Percentiles rank a stretch among this genome's conserved stretches.
These are phyloP conservation scores for Sericinus montela DNA, from an alignment of 2,888 invertebrate genomes.

Conservation along the genomic window DNA sequence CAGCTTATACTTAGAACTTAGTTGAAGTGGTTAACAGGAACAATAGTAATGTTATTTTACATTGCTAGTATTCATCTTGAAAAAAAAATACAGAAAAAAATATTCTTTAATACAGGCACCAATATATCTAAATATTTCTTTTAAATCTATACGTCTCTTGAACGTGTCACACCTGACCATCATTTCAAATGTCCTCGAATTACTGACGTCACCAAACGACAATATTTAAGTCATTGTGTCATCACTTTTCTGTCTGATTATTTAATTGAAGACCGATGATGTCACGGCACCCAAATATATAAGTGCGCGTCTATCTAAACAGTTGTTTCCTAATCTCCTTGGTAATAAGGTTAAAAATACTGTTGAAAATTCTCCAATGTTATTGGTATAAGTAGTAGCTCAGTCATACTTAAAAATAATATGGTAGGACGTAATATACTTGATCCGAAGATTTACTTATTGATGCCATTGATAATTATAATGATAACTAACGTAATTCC, in stretches of 20 bases:
- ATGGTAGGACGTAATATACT: neutral
- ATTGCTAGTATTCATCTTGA: too few species aligned
- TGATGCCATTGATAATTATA: neutral
- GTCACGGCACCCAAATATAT: constrained; percentile 15
- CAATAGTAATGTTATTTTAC: too few species aligned
- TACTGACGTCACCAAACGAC: constrained; percentile 15
- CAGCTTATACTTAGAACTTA: too few species aligned
- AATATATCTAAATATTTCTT: too few species aligned
- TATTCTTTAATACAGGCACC: too few species aligned
- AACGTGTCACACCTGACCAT: too few species aligned
- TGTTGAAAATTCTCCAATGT: neutral
- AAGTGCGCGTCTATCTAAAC: neutral
- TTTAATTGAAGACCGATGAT: constrained; percentile 21
- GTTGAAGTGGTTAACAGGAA: too few species aligned
- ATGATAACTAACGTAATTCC: too few species aligned
- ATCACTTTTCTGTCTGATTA: constrained; percentile 11
- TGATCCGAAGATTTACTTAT: neutral
- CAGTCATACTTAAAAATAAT: neutral
- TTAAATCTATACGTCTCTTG: too few species aligned
- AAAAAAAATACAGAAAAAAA: too few species aligned
- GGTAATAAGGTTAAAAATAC: constrained; percentile 4
- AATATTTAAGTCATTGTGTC: constrained; percentile 21
- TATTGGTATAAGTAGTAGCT: neutral
- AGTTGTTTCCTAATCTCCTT: neutral
- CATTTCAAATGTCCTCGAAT: neutral